Evolutionary conservation across 2,797 vertebrate species (phyloP), one percentile per base, ranked within the genome.

Genomic region (Scolopax rusticola): DNA sequence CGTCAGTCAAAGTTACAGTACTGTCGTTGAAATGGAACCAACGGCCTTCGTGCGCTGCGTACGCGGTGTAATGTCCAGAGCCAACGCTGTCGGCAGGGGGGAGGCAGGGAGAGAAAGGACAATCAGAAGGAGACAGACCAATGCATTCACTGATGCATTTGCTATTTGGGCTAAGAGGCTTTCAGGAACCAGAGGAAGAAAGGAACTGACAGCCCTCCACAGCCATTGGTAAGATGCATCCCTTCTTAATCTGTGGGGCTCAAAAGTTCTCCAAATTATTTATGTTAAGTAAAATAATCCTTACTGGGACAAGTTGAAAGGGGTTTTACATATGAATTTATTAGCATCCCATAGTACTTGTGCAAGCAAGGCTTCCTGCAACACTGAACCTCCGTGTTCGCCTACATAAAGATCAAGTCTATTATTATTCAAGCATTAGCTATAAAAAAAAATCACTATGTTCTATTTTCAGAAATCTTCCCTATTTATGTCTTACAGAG

Each of bases 1-100:
- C 99, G 4, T 98, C 99, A 3, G 99, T 99, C 98, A 99, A 95
- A 41, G 99, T 99, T 77, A 99, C 99, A 41, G 99, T 99, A 97
- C 99, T 99, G 98, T 99, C 99, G 5, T 99, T 99, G 98, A 99
- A 99, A 95, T 99, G 99, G 98, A 99, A 99, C 99, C 99, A 99
- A 89, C 97, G 98, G 41, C 98, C 98, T 93, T 99, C 99, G 0
- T 99, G 99, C 53, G 98, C 97, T 27, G 99, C 99, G 3, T 99
- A 99, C 0, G 99, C 99, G 0, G 99, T 99, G 94, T 99, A 99
- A 98, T 99, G 99, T 67, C 99, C 99, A 2, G 99, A 99, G 91
- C 99, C 99, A 9, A 99, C 99, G 27, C 99, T 99, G 96, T 23
- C 53, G 67, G 41, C 30, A 2, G 48, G 53, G 51, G n/a, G 36